Base-by-base conservation (phyloP, 2,888 invertebrate species). In the Agriotes lineatus region DNA sequence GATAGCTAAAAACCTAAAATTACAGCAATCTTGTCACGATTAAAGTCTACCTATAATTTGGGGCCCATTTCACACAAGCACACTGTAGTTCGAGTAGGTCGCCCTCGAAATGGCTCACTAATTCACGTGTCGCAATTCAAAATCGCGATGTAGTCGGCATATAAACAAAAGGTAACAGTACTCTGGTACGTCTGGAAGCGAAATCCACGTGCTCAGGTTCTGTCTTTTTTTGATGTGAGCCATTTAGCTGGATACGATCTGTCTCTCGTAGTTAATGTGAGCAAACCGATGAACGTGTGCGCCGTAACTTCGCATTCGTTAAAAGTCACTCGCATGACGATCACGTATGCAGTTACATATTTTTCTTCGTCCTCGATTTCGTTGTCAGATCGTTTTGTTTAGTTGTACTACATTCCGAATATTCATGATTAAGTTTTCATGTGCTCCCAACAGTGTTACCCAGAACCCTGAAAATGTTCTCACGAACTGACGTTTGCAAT, bases 361-460 rank as follows among this genome's bases (percentile, higher is more conserved):
- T 58, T 67, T 58, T 58, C 52, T 67, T 67, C 45, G 67, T 62
- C 57, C 62, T 67, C 62, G 67, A 67, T 67, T 63, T 63, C 30
- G 37, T 39, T 30, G 57, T 54, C 54, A n/a, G 54, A 52, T 22
- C 25, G 57, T 48, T 48, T n/a, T 25, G 2, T 56, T 56, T 19
- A 16, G 10, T 19, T 19, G 56, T 39, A 22, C 39, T n/a, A 39
- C 12, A 33, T 56, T 37, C 12, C 19, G 37, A 56, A 56, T 56
- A 48, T 22, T 12, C 22, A 4, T n/a, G 39, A 25, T 42, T 2
- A 16, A 42, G 12, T 42, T 42, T 18, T 42, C 14, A 14, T 25
- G 7, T 25, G 4, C 25, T 25, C 3, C 7, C n/a, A n/a, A n/a
- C n/a, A n/a, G n/a, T n/a, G n/a, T n/a, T n/a, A n/a, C n/a, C n/a